These are phyloP conservation scores for Synanthedon formicaeformis DNA, from an alignment of 2,888 invertebrate genomes.

Conservation along the genomic window DNA sequence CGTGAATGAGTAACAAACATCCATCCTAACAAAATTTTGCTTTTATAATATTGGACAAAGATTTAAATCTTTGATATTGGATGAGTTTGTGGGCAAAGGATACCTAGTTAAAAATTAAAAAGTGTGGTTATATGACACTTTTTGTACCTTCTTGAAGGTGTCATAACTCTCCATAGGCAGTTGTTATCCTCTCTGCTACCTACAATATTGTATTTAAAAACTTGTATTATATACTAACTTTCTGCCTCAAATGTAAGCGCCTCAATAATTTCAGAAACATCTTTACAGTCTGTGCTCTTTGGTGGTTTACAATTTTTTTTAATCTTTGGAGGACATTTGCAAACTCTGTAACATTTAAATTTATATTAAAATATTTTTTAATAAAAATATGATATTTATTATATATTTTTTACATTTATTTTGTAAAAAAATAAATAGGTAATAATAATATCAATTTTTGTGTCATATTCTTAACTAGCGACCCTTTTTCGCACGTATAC, in stretches of 20 bases:
- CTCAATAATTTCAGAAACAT: conserved; percentile 43
- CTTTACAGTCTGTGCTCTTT: conserved; percentile 29
- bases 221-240: conserved; percentile 18
- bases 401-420: too few relatives aligned
- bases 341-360: conserved; percentile 22
- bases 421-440: too few relatives aligned
- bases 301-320: conserved; percentile 22
- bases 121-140: not conserved
- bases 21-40: too few relatives aligned
- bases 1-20: too few relatives aligned
- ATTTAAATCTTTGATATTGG: too few relatives aligned
- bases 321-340: conserved; percentile 33
- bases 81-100: not conserved
- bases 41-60: too few relatives aligned
- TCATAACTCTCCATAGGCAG: too few relatives aligned
- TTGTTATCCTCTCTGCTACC: not conserved
- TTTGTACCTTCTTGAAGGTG: not conserved
- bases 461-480: too few relatives aligned
- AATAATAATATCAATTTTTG: too few relatives aligned
- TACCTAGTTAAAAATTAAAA: not conserved
- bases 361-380: not conserved
- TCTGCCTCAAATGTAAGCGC: conserved; percentile 37
- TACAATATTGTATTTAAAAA: not conserved
- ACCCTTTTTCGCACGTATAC: too few relatives aligned
- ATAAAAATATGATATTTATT: too few relatives aligned